phyloP scores from a whole-genome alignment of 2,888 invertebrate species.

The Lordiphosa andalusiaca region DNA sequence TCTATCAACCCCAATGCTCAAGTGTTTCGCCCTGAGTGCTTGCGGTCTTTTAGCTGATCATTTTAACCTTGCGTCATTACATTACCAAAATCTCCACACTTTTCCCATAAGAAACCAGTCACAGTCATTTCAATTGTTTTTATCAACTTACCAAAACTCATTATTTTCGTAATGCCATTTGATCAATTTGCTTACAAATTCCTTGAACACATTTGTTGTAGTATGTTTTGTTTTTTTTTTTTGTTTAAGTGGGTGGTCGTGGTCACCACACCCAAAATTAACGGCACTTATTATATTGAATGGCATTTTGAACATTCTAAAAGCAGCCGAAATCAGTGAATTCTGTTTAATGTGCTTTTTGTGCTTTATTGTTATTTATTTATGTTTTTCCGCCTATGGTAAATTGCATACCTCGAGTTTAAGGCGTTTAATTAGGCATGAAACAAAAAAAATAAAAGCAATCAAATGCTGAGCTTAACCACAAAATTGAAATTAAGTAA shows the following conservation, averaged over 20 bases:
- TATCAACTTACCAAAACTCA: slow-evolving; percentile 46
- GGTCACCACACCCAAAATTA: slow-evolving; percentile 48
- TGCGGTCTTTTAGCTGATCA: too few species aligned
- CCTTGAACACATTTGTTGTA: slow-evolving; percentile 33
- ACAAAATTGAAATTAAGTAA: slow-evolving; percentile 50
- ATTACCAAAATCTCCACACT: too few species aligned
- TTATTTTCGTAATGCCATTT: slow-evolving; percentile 52
- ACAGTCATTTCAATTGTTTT: slow-evolving; percentile 34
- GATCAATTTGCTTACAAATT: slow-evolving; percentile 49
- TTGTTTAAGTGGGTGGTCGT: slow-evolving; percentile 26
- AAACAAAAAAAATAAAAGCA: slow-evolving; percentile 22
- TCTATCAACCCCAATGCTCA: too few species aligned
- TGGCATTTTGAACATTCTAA: slow-evolving; percentile 45
- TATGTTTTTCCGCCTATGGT: not conserved
- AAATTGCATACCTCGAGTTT: slow-evolving; percentile 11
- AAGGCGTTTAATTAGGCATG: slow-evolving; percentile 59
- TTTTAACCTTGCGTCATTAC: too few species aligned
- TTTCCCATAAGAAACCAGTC: slow-evolving; percentile 5
- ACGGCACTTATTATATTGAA: slow-evolving; percentile 38
- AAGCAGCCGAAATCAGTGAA: slow-evolving; percentile 20
- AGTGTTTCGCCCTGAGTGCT: too few species aligned
- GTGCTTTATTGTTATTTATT: slow-evolving; percentile 5
- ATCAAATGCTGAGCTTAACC: slow-evolving; percentile 52
- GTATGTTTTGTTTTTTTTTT: slow-evolving; percentile 11
- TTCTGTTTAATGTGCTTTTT: slow-evolving; percentile 18